Percentiles rank a stretch among this genome's conserved stretches.
Evolutionary conservation across 2,888 invertebrate genomes (phyloP).

Genomic region (Macrophya alboannulata): DNA sequence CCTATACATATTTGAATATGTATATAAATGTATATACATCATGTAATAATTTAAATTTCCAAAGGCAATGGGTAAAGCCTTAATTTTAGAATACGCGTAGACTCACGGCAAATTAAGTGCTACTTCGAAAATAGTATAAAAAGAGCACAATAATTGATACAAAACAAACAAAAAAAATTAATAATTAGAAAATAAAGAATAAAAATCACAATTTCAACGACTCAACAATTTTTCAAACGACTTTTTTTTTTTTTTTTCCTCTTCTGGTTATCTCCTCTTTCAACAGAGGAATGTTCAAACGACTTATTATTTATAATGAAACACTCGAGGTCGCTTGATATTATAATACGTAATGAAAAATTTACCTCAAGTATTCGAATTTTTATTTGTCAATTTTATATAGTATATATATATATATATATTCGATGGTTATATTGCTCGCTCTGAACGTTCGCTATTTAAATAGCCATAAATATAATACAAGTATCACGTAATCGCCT

Average conservation of each 20-base stretch:
- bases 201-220: conserved; percentile 19
- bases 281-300: too few relatives aligned
- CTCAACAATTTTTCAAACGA: neutral
- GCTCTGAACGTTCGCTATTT: neutral
- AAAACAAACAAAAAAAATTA: conserved; percentile 16
- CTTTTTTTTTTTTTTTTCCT: too few relatives aligned
- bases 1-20: conserved; percentile 27
- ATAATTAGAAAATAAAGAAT: too few relatives aligned
- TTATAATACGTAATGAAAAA: neutral
- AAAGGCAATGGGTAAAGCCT: conserved; percentile 39
- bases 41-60: conserved; percentile 53
- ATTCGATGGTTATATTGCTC: conserved; percentile 12
- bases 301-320: neutral
- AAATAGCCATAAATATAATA: neutral
- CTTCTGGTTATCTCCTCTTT: too few relatives aligned
- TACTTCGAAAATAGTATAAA: conserved; percentile 51
- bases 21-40: conserved; percentile 41
- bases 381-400: neutral
- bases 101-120: conserved; percentile 52
- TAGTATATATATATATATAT: too few relatives aligned
- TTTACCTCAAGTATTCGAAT: neutral
- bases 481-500: conserved; percentile 36
- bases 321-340: neutral
- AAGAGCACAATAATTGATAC: conserved; percentile 41
- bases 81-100: conserved; percentile 26